These are phyloP conservation scores for Erebia epiphron DNA, from an alignment of 2,888 invertebrate species.

Conservation along the genomic window DNA sequence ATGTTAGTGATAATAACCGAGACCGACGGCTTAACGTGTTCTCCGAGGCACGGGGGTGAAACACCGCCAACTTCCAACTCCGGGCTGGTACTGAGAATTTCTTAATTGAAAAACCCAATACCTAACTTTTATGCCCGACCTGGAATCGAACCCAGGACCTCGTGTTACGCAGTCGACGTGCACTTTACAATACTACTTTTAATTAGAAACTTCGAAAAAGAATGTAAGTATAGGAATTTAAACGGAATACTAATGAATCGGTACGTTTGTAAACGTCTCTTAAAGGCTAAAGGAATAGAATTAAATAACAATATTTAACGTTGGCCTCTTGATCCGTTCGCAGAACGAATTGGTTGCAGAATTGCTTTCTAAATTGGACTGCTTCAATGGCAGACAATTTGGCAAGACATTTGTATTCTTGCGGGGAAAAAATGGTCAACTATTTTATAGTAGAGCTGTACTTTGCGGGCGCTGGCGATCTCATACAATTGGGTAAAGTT, in stretches of 20 bases:
- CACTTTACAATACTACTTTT: background rate
- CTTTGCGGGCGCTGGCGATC: slow-evolving; percentile 8
- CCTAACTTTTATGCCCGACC: no score
- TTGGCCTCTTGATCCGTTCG: slow-evolving; percentile 76
- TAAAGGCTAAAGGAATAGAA: slow-evolving; percentile 20
- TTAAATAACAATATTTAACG: slow-evolving; percentile 77
- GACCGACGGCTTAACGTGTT: no score
- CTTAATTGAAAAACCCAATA: no score
- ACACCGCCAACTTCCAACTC: no score
- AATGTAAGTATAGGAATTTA: background rate
- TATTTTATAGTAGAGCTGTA: slow-evolving; percentile 15
- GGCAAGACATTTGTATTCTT: slow-evolving; percentile 82
- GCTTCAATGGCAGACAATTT: slow-evolving; percentile 80
- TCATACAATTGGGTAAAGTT: background rate
- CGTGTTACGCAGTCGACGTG: no score
- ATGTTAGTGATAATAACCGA: no score
- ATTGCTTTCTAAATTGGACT: slow-evolving; percentile 82
- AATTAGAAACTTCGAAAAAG: background rate
- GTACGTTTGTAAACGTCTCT: slow-evolving; percentile 14
- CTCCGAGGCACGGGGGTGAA: no score
- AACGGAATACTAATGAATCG: slow-evolving; percentile 12
- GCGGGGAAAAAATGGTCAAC: slow-evolving; percentile 62
- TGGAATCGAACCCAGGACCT: no score
- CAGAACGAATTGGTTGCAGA: slow-evolving; percentile 80
- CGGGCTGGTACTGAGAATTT: no score